These are phyloP conservation scores for Heliothis subflexa DNA, from an alignment of 1,140 invertebrate species.

Conservation along the genomic window DNA sequence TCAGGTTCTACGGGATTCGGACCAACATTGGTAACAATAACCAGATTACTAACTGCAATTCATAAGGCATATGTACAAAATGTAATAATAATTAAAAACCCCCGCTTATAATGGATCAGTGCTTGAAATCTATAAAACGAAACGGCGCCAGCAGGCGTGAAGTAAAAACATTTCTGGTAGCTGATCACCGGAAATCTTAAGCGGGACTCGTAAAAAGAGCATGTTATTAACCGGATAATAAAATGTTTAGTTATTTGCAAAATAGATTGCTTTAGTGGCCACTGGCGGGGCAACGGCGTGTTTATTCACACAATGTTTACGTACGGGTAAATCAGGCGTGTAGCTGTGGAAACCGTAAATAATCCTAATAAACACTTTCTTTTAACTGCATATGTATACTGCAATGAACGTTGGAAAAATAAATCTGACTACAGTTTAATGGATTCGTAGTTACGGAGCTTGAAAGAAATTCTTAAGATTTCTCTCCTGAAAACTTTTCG, in stretches of 20 bases:
- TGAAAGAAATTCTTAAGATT: constrained; percentile 4
- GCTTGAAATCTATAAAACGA: neutral
- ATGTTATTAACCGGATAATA: constrained; percentile 49
- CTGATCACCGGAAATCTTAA: constrained; percentile 45
- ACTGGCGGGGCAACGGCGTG: constrained; percentile 9
- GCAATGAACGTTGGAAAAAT: constrained; percentile 13
- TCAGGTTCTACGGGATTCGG: no score
- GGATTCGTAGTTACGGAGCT: neutral
- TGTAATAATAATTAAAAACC: no score
- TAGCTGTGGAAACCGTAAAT: constrained; percentile 45
- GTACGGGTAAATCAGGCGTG: constrained; percentile 44
- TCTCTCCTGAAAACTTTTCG: neutral
- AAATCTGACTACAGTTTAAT: constrained; percentile 4
- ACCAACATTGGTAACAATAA: no score
- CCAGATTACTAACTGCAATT: neutral
- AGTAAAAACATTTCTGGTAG: constrained; percentile 11
- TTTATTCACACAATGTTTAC: constrained; percentile 47
- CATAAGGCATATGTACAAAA: no score
- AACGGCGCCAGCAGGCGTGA: neutral
- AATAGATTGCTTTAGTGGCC: constrained; percentile 38
- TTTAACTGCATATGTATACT: constrained; percentile 33
- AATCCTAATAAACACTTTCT: constrained; percentile 47
- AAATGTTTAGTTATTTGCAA: constrained; percentile 44
- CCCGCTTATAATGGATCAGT: no score
- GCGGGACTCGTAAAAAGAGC: constrained; percentile 47